Conservation (phyloP, 1,140 invertebrate species). For the Drosophila lini region DNA sequence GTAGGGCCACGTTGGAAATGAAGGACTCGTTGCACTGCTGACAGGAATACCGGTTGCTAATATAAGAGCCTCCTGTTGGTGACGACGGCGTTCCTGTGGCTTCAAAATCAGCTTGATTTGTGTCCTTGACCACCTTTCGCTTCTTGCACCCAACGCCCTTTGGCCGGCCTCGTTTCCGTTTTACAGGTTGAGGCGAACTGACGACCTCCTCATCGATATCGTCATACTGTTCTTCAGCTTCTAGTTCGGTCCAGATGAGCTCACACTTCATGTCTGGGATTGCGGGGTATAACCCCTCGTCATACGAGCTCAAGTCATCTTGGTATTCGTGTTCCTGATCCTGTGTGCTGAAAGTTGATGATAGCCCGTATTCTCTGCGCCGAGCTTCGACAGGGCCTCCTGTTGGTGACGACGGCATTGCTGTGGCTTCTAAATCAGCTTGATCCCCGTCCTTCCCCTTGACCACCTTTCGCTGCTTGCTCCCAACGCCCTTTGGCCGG, state of each 20-base stretch:
- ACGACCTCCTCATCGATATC: background rate
- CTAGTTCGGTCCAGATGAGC: background rate
- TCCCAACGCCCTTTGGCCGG: constrained; percentile 25
- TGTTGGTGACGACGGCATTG: background rate
- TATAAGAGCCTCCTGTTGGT: background rate
- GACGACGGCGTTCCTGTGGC: background rate
- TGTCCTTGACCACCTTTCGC: background rate
- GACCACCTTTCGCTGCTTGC: background rate
- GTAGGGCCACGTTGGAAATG: constrained; percentile 54
- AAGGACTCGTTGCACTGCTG: constrained; percentile 74
- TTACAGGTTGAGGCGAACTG: background rate
- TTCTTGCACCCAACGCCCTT: background rate
- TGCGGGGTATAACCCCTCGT: background rate
- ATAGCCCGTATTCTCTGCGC: constrained; percentile 48
- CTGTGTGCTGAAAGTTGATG: background rate
- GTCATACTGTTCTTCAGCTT: background rate
- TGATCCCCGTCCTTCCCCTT: background rate
- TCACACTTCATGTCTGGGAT: background rate
- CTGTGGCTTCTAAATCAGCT: background rate
- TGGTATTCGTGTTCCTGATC: background rate
- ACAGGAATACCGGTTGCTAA: constrained; percentile 43
- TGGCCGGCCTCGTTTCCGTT: constrained; percentile 48
- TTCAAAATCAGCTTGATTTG: background rate
- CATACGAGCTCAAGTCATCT: background rate
- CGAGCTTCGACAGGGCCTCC: constrained; percentile 15